Percentiles rank a stretch among this genome's conserved stretches.
phyloP scores from a whole-genome alignment of 2,888 invertebrate genomes.

The Leptothorax acervorum region DNA sequence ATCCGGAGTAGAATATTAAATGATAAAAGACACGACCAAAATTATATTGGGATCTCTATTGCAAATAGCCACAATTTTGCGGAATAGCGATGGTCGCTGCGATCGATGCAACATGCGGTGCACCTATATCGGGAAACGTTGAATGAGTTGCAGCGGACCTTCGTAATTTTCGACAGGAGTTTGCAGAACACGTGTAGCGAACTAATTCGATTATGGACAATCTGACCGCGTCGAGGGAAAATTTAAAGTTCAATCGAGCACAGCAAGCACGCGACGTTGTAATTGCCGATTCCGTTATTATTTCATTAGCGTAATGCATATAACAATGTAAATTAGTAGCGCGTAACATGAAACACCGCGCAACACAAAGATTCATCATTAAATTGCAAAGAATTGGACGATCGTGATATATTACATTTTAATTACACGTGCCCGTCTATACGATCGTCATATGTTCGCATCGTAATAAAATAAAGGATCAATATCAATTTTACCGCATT shows the following conservation, averaged over 20 bases:
- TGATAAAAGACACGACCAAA: neutral
- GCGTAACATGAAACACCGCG: neutral
- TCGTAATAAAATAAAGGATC: conserved; percentile 12
- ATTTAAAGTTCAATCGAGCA: conserved; percentile 38
- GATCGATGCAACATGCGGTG: conserved; percentile 49
- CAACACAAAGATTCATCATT: neutral
- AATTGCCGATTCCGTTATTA: conserved; percentile 35
- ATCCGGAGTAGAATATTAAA: neutral
- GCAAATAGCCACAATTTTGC: conserved; percentile 41
- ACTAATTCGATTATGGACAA: conserved; percentile 51
- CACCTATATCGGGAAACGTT: conserved; percentile 53
- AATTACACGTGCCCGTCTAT: neutral
- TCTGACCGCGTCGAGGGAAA: conserved; percentile 46
- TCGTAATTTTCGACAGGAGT: conserved; percentile 55
- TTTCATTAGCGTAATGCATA: conserved; percentile 26
- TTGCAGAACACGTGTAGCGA: conserved; percentile 45
- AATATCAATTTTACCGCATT: neutral
- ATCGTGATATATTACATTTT: neutral
- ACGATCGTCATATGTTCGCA: neutral
- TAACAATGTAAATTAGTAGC: conserved; percentile 16
- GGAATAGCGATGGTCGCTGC: conserved; percentile 40
- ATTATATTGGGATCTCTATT: conserved; percentile 18
- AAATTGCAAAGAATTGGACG: neutral
- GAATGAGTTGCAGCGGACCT: conserved; percentile 53
- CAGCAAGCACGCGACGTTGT: conserved; percentile 3